Base-by-base conservation (phyloP, 2,797 vertebrate species). In the Echeneis naucrates region DNA sequence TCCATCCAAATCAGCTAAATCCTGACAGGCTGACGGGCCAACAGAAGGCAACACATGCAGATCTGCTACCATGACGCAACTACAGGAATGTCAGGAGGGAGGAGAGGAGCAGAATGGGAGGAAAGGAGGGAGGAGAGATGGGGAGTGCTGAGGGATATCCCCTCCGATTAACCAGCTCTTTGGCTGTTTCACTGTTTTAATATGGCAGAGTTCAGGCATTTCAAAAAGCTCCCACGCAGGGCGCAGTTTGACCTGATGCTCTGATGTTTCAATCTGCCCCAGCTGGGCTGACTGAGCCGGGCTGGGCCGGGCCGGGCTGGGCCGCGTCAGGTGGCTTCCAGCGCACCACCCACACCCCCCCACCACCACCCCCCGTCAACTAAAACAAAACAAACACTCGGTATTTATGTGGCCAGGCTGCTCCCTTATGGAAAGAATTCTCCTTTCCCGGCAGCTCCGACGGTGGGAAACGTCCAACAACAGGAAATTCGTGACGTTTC, bases 401-500 rank as follows among this genome's bases (percentile, higher is more conserved):
- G 26, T 60, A 45, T 78, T 72, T 69, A 19, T 9, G 68, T 33
- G n/a, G 26, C 8, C 56, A 30, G 30, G 5, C 64, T 33, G 35
- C 59, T 77, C 63, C 69, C 79, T 62, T 4, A 54, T 60, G 87
- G 84, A 89, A 88, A 82, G 52, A 86, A 85, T 72, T 74, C 65
- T 1, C 14, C 37, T 57, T 62, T 68, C 47, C 74, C 24, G 37
- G 44, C 53, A 71, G 2, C 30, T 17, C 44, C 51, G 16, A 69
- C 78, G 74, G 74, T 86, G 89, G 83, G 84, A 87, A 85, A 74
- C 5, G 47, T 53, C 73, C 77, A 87, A 88, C 82, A 93, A 90
- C 90, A 93, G 90, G 91, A 92, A 87, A 87, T 74, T 75, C 23
- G 37, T 80, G 81, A 90, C 75, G 82, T 91, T 91, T 92, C 89